Conservation (phyloP, 2,888 invertebrate species). For the Coelopa pilipes region DNA sequence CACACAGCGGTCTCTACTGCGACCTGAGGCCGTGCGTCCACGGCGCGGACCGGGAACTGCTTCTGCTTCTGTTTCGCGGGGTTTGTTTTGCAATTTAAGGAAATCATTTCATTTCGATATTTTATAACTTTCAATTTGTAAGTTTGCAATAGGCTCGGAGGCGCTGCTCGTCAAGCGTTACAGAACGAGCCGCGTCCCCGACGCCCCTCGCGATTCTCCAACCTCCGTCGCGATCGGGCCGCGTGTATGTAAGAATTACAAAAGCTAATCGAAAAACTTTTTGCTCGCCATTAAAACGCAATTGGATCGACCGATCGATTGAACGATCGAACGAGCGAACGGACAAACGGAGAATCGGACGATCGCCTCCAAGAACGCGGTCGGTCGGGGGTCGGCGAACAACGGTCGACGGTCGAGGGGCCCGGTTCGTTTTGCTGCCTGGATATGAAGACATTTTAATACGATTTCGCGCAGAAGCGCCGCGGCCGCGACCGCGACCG, state of each 20-base stretch:
- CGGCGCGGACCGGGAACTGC: too few species aligned
- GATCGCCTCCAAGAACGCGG: neutral
- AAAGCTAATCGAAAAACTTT: constrained; percentile 35
- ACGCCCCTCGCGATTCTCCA: neutral
- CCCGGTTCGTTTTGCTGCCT: neutral
- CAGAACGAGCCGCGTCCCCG: constrained; percentile 6
- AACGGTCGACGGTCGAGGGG: neutral
- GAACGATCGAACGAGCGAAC: neutral
- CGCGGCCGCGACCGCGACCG: neutral
- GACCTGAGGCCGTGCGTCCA: too few species aligned
- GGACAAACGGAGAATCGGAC: neutral
- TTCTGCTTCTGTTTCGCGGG: constrained; percentile 32
- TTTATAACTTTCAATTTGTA: constrained; percentile 38
- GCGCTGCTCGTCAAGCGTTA: constrained; percentile 31
- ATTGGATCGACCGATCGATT: constrained; percentile 26
- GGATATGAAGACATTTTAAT: constrained; percentile 34
- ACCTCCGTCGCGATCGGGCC: neutral
- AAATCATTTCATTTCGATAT: constrained; percentile 35
- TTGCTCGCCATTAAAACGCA: constrained; percentile 33
- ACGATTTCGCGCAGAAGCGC: constrained; percentile 16
- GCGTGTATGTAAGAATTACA: constrained; percentile 16
- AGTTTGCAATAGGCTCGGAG: constrained; percentile 25
- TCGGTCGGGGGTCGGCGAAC: neutral
- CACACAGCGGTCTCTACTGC: too few species aligned
- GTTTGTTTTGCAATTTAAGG: constrained; percentile 28